Evolutionary conservation across 2,113 vertebrate species (phyloP), one percentile per base, ranked within the genome.

Genomic region (Neodontobutis hainanensis): DNA sequence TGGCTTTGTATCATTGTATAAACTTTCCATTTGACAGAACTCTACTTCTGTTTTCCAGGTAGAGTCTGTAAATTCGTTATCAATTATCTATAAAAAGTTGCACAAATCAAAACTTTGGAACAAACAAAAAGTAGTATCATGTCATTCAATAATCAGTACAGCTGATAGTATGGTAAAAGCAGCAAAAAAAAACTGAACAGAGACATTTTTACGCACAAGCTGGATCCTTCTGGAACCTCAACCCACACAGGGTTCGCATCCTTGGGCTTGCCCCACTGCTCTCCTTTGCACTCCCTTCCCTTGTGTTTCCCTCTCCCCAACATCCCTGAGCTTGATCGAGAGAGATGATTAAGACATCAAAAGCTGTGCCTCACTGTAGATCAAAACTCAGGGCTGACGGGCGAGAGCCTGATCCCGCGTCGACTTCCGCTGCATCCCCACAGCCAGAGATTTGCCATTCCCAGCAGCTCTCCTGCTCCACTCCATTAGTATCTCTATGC

Each of bases 331-430:
- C 78, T 82, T 70, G 81, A 90, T 89, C 58, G 86, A 84, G 87
- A 62, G 72, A 80, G 87, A 83, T 91, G 89, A 91, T 91, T 90
- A 90, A 91, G 88, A 90, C 91, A 90, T 90, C 87, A 91, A 90
- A 90, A 88, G 87, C 81, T 70, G 66, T 71, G 84, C 78, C 75
- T 81, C 84, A 66, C 77, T 79, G 86, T 88, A 90, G 89, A 90
- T 90, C 85, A 90, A 90, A 88, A 88, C 84, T 85, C 80, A 75
- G 73, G 86, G 79, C 80, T 86, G 90, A 83, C 80, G 85, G 87
- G 78, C 59, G 74, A 82, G 83, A 86, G 82, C 75, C 75, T 84
- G 87, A 88, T 88, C 83, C 88, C 84, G 68, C 86, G 75, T 88
- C 89, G 85, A 90, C 80, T 86, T 88, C 87, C 83, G 82, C 73